Percentiles rank a stretch among this genome's conserved stretches.
Evolutionary conservation across 1,140 invertebrate species (phyloP).

Genomic region (Euborellia annulipes): DNA sequence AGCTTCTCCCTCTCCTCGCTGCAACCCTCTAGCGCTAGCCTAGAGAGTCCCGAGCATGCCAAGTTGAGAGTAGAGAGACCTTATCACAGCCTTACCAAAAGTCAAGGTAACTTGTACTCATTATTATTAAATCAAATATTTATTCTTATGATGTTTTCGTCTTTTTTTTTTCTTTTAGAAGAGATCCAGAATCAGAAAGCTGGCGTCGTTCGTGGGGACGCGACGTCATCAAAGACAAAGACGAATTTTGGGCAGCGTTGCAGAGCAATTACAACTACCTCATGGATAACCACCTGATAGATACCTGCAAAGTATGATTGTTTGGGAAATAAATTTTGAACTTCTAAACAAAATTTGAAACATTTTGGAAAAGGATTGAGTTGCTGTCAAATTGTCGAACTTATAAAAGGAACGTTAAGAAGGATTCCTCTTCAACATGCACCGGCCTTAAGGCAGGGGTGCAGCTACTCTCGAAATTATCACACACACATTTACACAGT

Average conservation of each 20-base stretch:
- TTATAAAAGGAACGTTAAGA: no score
- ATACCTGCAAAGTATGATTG: slow-evolving; percentile 64
- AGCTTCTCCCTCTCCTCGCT: slow-evolving; percentile 37
- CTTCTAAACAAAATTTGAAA: no score
- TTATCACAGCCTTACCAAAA: slow-evolving; percentile 52
- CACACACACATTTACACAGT: no score
- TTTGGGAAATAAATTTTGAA: no score
- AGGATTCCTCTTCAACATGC: no score
- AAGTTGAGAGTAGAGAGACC: slow-evolving; percentile 33
- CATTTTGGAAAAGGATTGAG: no score
- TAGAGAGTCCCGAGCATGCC: slow-evolving; percentile 34
- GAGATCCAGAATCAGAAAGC: slow-evolving; percentile 42
- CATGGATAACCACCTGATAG: slow-evolving; percentile 84
- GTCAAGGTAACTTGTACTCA: slow-evolving; percentile 25
- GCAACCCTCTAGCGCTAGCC: slow-evolving; percentile 31
- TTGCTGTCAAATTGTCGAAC: no score
- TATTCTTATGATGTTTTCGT: background rate
- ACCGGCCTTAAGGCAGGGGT: no score
- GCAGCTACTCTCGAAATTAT: no score
- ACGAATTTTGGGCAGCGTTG: slow-evolving; percentile 80
- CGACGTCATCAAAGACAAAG: slow-evolving; percentile 36
- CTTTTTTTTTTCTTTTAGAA: slow-evolving; percentile 21
- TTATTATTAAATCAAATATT: background rate
- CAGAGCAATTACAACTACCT: slow-evolving; percentile 81
- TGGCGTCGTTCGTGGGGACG: slow-evolving; percentile 50